Percentiles rank a stretch among this genome's conserved stretches.
Evolutionary conservation across 1,140 invertebrate genomes (phyloP).

Genomic region (Bombus sibiricus): DNA sequence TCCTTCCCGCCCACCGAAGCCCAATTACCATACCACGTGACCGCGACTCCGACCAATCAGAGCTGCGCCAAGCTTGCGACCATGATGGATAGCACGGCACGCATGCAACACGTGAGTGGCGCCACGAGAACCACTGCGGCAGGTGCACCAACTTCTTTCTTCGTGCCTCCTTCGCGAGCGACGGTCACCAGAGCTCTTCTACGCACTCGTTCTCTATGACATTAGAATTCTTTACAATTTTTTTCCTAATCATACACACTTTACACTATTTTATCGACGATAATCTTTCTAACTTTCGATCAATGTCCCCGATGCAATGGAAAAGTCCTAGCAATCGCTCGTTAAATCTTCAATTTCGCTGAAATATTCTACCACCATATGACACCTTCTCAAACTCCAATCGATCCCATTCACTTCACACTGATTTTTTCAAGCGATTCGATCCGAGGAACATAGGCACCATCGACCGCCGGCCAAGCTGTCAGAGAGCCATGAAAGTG

Average conservation of each 20-base stretch:
- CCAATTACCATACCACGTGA: slow-evolving; percentile 86
- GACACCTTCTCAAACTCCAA: background rate
- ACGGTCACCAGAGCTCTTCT: slow-evolving; percentile 25
- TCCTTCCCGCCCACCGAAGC: slow-evolving; percentile 82
- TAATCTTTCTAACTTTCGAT: too few species aligned
- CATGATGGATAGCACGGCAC: slow-evolving; percentile 85
- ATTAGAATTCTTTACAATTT: background rate
- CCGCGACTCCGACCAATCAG: slow-evolving; percentile 82
- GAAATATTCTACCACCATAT: background rate
- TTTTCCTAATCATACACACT: background rate
- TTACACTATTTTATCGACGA: background rate
- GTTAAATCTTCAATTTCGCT: background rate
- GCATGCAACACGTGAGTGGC: slow-evolving; percentile 82
- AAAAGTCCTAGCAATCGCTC: background rate
- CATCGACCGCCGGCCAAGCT: slow-evolving; percentile 11
- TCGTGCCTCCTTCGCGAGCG: slow-evolving; percentile 13
- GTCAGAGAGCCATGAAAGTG: slow-evolving; percentile 61
- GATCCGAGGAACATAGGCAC: background rate
- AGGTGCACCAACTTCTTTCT: slow-evolving; percentile 78
- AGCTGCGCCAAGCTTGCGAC: slow-evolving; percentile 80
- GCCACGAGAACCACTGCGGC: slow-evolving; percentile 78
- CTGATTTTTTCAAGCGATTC: background rate
- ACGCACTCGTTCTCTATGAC: background rate
- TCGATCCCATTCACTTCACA: slow-evolving; percentile 32
- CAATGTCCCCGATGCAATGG: too few species aligned